phyloP scores from a whole-genome alignment of 1,140 invertebrate species.

The Drosophila albomicans region DNA sequence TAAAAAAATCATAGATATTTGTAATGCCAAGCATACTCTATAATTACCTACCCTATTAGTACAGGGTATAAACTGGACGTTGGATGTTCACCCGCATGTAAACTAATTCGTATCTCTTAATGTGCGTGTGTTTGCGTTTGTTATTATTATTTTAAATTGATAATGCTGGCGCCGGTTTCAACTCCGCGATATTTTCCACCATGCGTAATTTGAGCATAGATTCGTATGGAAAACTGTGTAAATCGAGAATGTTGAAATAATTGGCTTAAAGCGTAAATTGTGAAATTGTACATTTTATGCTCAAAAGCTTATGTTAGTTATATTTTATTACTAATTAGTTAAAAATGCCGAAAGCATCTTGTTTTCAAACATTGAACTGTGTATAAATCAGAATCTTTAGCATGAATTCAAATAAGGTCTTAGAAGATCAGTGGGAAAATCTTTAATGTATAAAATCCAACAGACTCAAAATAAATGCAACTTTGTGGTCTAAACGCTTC shows the following conservation, averaged over 20 bases:
- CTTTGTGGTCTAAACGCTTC: neutral
- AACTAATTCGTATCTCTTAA: constrained; percentile 63
- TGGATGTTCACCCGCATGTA: constrained; percentile 38
- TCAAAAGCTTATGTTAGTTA: no score
- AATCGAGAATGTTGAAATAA: constrained; percentile 49
- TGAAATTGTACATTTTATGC: no score
- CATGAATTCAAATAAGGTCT: neutral
- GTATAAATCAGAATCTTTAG: no score
- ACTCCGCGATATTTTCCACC: no score
- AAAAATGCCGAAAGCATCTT: no score
- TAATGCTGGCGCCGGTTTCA: constrained; percentile 26
- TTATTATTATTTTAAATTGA: constrained; percentile 75
- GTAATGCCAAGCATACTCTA: neutral
- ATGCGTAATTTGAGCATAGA: constrained; percentile 31
- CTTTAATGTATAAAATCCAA: neutral
- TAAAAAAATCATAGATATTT: no score
- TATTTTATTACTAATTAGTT: no score
- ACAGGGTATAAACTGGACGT: neutral
- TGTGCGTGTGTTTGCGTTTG: constrained; percentile 60
- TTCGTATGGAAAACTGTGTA: constrained; percentile 33
- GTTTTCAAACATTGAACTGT: no score
- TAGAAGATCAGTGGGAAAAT: neutral
- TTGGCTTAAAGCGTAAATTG: constrained; percentile 49
- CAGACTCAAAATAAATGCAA: neutral
- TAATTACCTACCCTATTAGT: neutral